Evolutionary conservation across 30 jellyfish, hydroid and myxozoan genomes (phyloP), one percentile per base, ranked within the genome.

Genomic region (Morbakka virulenta): DNA sequence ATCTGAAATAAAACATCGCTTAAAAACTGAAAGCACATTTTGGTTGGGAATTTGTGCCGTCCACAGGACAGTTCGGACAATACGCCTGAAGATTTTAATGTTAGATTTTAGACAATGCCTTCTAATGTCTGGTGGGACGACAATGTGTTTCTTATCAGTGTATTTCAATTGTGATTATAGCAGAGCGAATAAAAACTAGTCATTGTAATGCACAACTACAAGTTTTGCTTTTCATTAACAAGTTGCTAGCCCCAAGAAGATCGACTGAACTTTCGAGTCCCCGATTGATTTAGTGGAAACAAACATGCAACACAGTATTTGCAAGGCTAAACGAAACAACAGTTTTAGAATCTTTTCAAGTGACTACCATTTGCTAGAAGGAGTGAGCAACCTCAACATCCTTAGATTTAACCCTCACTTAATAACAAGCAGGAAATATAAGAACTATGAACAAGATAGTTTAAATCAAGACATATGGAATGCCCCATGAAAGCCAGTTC

Each of bases 391-490:
- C 13, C 57, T 41, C 57, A 75, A 57, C 36, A 75, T 66, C 87
- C 87, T 75, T 30, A 75, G 67, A 75, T 52, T 75, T 52, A 75
- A 41, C 79, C 87, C 87, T 75, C 87, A 67, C 77, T 25, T 52
- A 57, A 75, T 73, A 73, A 73, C 79, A 73, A 49, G 85, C 85
- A 73, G 85, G 30, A 73, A 73, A 49, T 73, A 75, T 67, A 75
- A 75, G 67, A 75, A 75, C 79, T 75, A 75, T 33, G 79, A 75
- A 31, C 53, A 41, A 41, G 57, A 41, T 6, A 41, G 57, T 41
- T 48, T 70, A 41, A 70, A 70, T 25, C 35, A 70, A 35, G 82
- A 41, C 82, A 35, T 70, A 3, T 34, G 76, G 48, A 70, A 70
- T 2, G 82, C 82, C 36, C 70, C 75, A 21, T 70, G 85, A 74